A percentile compares a stretch with the other conserved stretches of the same genome.
Conservation (phyloP, 2,888 invertebrate species). For the Catonia carolina region DNA sequence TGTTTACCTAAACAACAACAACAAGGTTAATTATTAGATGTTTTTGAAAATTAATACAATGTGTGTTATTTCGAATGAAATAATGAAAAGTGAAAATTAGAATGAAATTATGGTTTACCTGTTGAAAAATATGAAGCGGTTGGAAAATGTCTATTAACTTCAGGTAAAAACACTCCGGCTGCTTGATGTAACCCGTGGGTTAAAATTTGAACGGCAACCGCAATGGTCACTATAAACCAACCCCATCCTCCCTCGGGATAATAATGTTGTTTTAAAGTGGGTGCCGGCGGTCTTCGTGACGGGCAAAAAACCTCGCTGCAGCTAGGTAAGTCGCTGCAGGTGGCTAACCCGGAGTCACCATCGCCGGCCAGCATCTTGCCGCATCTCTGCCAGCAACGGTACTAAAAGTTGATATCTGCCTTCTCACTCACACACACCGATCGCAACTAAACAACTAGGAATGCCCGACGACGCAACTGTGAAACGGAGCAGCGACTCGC, state of each 20-base stretch:
- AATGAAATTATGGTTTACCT: conserved; percentile 48
- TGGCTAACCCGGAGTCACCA: conserved; percentile 41
- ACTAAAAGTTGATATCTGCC: neutral
- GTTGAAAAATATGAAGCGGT: conserved; percentile 54
- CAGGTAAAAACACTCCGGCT: conserved; percentile 53
- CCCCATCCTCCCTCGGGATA: conserved; percentile 88
- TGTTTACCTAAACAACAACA: too few species aligned
- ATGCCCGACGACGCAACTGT: neutral
- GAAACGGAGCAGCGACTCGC: too few species aligned
- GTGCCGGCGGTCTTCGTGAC: conserved; percentile 31
- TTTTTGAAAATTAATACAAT: neutral
- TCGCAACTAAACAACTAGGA: conserved; percentile 11
- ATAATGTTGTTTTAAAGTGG: conserved; percentile 62
- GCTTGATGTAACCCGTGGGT: conserved; percentile 68
- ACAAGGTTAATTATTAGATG: too few species aligned
- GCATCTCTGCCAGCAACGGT: conserved; percentile 17
- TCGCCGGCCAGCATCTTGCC: conserved; percentile 31
- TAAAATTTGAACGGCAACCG: conserved; percentile 64
- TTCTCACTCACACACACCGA: conserved; percentile 21
- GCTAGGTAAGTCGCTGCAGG: conserved; percentile 38
- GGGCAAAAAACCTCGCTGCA: conserved; percentile 32
- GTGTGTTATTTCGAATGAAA: neutral
- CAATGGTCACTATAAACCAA: conserved; percentile 69
- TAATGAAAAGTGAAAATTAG: neutral
- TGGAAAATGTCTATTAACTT: conserved; percentile 55